phyloP scores from a whole-genome alignment of 1,140 invertebrate species.

The Anoplophora glabripennis region DNA sequence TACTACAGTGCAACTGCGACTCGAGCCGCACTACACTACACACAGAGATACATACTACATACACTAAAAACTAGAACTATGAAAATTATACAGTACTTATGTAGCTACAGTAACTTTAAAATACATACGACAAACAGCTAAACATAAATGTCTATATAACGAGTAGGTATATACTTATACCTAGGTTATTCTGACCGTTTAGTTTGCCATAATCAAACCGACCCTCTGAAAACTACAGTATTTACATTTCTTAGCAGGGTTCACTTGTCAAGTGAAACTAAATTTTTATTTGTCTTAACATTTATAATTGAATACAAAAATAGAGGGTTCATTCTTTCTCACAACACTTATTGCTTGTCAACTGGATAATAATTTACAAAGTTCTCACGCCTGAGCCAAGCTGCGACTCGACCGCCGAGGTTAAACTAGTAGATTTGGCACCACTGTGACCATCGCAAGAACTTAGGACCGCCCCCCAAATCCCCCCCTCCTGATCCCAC shows the following conservation, averaged over 20 bases:
- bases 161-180: constrained; percentile 11
- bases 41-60: constrained; percentile 51
- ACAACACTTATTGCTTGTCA: constrained; percentile 48
- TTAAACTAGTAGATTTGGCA: constrained; percentile 1
- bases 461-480: too few species aligned
- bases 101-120: constrained; percentile 45
- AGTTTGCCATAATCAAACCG: constrained; percentile 33
- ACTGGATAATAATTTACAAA: constrained; percentile 45
- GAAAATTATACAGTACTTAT: constrained; percentile 45
- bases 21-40: constrained; percentile 47
- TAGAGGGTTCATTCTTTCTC: constrained; percentile 50
- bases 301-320: constrained; percentile 50
- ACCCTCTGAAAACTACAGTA: constrained; percentile 40
- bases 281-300: constrained; percentile 42
- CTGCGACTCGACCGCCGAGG: constrained; percentile 5
- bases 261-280: constrained; percentile 35
- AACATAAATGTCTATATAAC: constrained; percentile 42
- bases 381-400: constrained; percentile 6
- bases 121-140: constrained; percentile 44
- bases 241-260: constrained; percentile 25
- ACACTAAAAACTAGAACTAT: constrained; percentile 47
- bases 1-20: constrained; percentile 50
- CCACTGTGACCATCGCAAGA: background rate
- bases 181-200: constrained; percentile 20
- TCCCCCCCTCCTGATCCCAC: too few species aligned